Base-by-base conservation (phyloP, 2,888 invertebrate species). In the Seladonia tumulorum region DNA sequence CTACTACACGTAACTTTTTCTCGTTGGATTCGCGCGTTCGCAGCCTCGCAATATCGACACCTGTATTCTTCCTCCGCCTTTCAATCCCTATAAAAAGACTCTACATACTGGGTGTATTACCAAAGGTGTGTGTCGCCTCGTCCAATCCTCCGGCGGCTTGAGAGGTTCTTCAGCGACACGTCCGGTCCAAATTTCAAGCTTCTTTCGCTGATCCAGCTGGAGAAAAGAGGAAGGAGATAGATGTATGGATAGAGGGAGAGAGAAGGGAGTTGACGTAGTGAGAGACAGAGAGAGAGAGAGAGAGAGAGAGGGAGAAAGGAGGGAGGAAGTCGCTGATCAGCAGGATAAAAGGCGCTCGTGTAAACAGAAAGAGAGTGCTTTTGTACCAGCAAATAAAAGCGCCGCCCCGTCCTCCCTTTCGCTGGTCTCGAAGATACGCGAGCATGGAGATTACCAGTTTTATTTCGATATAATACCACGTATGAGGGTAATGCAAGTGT, bases 371-470 rank as follows among this genome's bases (percentile, higher is more conserved):
- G 57, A 87, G 81, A 79, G 77, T 83, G 76, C 87, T 74, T 80
- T 76, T 72, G 78, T 73, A 71, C 53, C 63, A 60, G 42, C 72
- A 83, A 77, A 86, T 83, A 76, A 81, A 86, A 82, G 81, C 83
- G 76, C 70, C 72, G 35, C 71, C 75, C 71, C 75, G 47, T 57
- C 66, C 63, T 70, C 75, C 73, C 35, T 75, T 77, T 63, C 42
- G 39, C 45, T 66, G 63, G 60, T 60, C 45, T 14, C 22, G 75
- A 85, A 85, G 83, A 79, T 79, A 60, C 85, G 74, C 60, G 70
- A 63, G 79, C 88, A 87, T 86, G 85, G 73, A 87, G 86, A 92
- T 91, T 88, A 86, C 86, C 81, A 72, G 83, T 90, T 92, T 90
- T 90, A 90, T 92, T 90, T 79, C 86, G 76, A 79, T 79, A 82